These are phyloP conservation scores for Anolis apletophallus DNA, from an alignment of 2,797 vertebrate species.

Conservation along the genomic window DNA sequence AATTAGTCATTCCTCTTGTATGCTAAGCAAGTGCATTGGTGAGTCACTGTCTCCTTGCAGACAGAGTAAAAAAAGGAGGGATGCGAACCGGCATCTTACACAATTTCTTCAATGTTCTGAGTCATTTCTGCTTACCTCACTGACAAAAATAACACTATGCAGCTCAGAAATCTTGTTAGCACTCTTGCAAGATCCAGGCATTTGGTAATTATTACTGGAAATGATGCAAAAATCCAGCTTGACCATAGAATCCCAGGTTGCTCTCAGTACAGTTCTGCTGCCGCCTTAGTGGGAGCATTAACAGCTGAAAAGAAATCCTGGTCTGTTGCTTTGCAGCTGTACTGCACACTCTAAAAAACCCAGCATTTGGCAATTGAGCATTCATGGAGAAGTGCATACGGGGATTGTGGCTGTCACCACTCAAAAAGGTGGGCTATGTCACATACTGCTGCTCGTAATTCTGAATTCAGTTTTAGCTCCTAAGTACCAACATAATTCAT, in stretches of 20 bases:
- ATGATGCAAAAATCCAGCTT: neutral
- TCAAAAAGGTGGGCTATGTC: neutral
- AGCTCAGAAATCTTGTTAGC: constrained; percentile 19
- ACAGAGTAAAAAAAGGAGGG: constrained; percentile 12
- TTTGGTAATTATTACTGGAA: neutral
- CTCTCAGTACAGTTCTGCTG: neutral
- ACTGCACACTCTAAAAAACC: too few species aligned
- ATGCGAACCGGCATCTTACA: constrained; percentile 5
- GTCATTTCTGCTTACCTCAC: constrained; percentile 29
- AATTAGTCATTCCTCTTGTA: constrained; percentile 17
- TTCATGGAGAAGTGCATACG: neutral
- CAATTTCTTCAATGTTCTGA: constrained; percentile 21
- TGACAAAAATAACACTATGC: constrained; percentile 25
- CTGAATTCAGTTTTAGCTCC: neutral
- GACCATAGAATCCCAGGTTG: neutral
- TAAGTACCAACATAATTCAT: neutral
- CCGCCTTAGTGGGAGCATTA: neutral
- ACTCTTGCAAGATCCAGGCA: neutral
- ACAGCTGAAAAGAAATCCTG: neutral
- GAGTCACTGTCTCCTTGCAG: constrained; percentile 51
- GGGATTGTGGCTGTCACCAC: neutral
- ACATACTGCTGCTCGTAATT: too few species aligned
- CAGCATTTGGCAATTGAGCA: too few species aligned
- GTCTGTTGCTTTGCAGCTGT: neutral
- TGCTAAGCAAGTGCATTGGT: constrained; percentile 47